phyloP scores from a whole-genome alignment of 2,888 invertebrate species.

The Theristus sp. region DNA sequence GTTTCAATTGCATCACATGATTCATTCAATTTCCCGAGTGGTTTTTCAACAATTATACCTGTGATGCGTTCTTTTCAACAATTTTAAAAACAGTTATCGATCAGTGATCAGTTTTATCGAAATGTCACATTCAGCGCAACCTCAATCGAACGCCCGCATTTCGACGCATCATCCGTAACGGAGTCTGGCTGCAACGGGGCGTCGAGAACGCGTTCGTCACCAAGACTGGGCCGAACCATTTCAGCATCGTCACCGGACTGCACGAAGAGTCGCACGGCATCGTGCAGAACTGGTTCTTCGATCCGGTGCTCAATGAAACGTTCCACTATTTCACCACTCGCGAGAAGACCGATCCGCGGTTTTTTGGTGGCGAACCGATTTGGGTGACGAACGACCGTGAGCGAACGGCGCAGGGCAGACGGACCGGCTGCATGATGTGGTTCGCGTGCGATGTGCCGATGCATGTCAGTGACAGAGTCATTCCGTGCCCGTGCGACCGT shows the following conservation, averaged over 20 bases:
- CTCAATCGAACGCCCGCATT: background rate
- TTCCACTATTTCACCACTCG: background rate
- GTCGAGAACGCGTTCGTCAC: slow-evolving; percentile 2
- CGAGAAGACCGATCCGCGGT: background rate
- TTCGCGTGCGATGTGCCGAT: too few relatives aligned
- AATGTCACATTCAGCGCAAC: background rate
- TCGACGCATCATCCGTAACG: background rate
- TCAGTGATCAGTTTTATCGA: background rate
- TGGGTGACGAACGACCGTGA: too few relatives aligned
- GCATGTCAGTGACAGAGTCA: too few relatives aligned
- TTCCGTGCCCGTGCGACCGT: too few relatives aligned
- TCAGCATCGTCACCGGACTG: slow-evolving; percentile 3
- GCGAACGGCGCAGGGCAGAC: too few relatives aligned
- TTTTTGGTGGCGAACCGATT: too few relatives aligned
- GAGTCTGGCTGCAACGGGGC: background rate
- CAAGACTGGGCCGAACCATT: slow-evolving; percentile 4
- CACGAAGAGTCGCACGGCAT: slow-evolving; percentile 3
- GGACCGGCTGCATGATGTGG: too few relatives aligned
- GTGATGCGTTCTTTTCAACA: too few relatives aligned
- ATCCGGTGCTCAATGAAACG: slow-evolving; percentile 1
- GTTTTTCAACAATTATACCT: too few relatives aligned
- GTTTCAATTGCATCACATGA: too few relatives aligned
- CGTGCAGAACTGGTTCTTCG: slow-evolving; percentile 1
- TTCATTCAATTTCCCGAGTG: too few relatives aligned
- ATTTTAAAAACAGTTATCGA: background rate